These are phyloP conservation scores for Sitta europaea DNA, from an alignment of 2,113 vertebrate genomes.

Conservation along the genomic window DNA sequence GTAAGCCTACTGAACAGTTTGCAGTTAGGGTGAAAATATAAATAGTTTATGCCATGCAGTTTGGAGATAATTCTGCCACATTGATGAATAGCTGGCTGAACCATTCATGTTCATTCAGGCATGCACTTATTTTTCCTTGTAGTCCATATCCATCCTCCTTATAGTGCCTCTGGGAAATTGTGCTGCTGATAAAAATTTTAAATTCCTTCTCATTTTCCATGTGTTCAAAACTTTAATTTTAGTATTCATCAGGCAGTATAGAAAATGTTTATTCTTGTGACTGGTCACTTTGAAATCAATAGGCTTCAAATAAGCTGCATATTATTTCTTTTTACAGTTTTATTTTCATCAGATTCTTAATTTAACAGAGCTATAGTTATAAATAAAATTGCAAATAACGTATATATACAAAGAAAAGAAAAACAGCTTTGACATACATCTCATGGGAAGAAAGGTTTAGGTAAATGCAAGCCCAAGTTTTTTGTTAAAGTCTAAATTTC, in stretches of 20 bases:
- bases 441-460: neutral
- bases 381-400: neutral
- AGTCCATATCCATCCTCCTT: neutral
- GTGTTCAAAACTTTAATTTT: neutral
- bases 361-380: neutral
- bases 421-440: neutral
- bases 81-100: neutral
- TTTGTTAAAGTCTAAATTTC: neutral
- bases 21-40: neutral
- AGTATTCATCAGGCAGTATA: neutral
- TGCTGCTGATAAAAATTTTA: neutral
- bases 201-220: neutral
- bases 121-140: neutral
- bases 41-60: neutral
- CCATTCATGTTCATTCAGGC: neutral
- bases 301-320: neutral
- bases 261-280: neutral
- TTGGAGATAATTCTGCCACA: neutral
- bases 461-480: neutral
- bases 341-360: neutral
- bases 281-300: neutral
- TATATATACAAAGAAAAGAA: too few relatives aligned
- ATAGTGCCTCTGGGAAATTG: neutral
- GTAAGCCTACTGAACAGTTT: neutral
- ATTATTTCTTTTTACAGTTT: neutral